Conservation (phyloP, 2,113 vertebrate genomes). For the Brevimyrus niger region DNA sequence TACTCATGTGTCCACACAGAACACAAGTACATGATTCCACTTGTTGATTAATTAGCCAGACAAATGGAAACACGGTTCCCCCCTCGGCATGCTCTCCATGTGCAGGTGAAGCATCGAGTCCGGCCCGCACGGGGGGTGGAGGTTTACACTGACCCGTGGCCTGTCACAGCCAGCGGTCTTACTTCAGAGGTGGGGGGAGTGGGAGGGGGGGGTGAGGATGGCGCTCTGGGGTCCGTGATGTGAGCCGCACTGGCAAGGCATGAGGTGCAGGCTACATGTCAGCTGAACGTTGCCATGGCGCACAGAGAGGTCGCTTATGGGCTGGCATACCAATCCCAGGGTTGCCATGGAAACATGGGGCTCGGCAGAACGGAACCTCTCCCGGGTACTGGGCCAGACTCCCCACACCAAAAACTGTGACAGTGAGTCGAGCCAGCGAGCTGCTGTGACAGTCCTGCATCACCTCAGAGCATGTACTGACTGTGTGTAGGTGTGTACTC, state of each 20-base stretch:
- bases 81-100: not conserved
- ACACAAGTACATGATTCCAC: not conserved
- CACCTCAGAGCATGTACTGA: not conserved
- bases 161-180: not conserved
- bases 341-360: conserved; percentile 6
- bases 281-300: not conserved
- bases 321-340: not conserved
- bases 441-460: not conserved
- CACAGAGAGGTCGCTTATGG: not conserved
- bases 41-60: not conserved
- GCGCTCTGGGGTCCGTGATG: not conserved
- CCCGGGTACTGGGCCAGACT: not conserved
- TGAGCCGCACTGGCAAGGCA: not conserved
- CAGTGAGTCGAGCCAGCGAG: not conserved
- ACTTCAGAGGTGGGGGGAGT: not conserved
- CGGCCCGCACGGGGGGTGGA: not conserved
- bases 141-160: not conserved
- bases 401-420: conserved; percentile 10
- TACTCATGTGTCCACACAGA: not conserved
- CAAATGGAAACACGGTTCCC: not conserved
- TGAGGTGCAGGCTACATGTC: not conserved
- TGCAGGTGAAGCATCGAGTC: not conserved
- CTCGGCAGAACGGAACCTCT: conserved; percentile 4
- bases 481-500: not conserved
- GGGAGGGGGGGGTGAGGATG: not conserved